These are phyloP conservation scores for Probosciger aterrimus DNA, from an alignment of 2,113 vertebrate genomes.

Conservation along the genomic window DNA sequence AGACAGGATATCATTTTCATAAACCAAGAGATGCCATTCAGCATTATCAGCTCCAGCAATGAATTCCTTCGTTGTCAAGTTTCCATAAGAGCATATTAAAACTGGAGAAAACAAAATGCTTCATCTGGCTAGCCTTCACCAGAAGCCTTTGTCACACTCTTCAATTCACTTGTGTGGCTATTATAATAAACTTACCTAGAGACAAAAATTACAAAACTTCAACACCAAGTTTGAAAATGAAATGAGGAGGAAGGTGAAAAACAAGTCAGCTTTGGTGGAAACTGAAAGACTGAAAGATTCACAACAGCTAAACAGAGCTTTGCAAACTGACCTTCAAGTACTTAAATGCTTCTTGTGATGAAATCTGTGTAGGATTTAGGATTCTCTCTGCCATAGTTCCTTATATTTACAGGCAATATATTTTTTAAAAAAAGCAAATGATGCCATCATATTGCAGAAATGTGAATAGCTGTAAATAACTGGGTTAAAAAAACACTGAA, in stretches of 20 bases:
- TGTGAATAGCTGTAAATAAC: neutral
- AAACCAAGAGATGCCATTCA: neutral
- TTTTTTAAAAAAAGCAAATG: neutral
- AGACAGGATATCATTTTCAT: neutral
- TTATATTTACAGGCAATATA: neutral
- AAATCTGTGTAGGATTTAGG: neutral
- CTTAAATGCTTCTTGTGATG: neutral
- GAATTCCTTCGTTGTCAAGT: neutral
- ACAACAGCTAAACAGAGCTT: neutral
- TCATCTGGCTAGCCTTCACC: neutral
- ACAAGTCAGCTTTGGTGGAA: neutral
- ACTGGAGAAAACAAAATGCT: neutral
- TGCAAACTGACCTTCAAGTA: neutral
- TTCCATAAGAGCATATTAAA: neutral
- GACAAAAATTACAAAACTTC: neutral
- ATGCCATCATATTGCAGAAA: neutral
- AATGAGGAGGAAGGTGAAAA: neutral
- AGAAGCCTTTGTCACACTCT: neutral
- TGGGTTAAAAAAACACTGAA: neutral
- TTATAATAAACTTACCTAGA: neutral
- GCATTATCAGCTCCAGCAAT: neutral
- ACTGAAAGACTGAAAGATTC: neutral
- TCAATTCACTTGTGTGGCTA: neutral
- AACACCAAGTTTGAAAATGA: neutral
- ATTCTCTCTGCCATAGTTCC: neutral